These are phyloP conservation scores for Agapornis roseicollis DNA, from an alignment of 2,113 vertebrate genomes.

Conservation along the genomic window DNA sequence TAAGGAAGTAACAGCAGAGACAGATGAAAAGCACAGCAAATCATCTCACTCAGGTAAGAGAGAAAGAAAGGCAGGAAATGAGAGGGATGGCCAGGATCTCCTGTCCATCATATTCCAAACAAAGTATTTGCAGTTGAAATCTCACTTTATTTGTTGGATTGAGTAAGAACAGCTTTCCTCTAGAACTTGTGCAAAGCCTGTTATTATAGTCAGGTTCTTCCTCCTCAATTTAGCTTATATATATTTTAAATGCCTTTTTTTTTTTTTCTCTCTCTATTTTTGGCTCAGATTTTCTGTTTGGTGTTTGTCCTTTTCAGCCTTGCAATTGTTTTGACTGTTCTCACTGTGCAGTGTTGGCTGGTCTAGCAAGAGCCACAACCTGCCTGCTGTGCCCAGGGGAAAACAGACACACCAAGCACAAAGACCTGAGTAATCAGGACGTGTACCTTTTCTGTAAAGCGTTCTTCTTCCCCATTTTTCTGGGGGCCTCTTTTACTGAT, in stretches of 20 bases:
- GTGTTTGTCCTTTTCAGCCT: neutral
- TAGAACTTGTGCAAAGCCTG: neutral
- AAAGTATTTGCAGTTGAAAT: neutral
- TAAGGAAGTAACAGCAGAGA: neutral
- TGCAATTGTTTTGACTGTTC: neutral
- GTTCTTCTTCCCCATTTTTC: neutral
- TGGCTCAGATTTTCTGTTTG: neutral
- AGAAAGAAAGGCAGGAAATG: neutral
- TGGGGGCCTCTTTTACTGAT: neutral
- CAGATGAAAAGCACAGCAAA: neutral
- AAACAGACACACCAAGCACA: fast-evolving
- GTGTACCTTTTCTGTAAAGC: neutral
- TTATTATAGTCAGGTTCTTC: neutral
- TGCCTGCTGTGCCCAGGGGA: neutral
- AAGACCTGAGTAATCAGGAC: neutral
- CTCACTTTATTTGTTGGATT: neutral
- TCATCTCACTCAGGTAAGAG: neutral
- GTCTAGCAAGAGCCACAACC: neutral
- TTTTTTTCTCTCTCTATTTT: neutral
- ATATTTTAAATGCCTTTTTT: neutral
- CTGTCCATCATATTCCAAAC: neutral
- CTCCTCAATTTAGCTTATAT: neutral
- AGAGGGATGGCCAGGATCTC: neutral
- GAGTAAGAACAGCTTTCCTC: neutral
- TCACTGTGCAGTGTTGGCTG: neutral